phyloP scores from a whole-genome alignment of 1,140 invertebrate genomes.

The Sycophaga agraensis region DNA sequence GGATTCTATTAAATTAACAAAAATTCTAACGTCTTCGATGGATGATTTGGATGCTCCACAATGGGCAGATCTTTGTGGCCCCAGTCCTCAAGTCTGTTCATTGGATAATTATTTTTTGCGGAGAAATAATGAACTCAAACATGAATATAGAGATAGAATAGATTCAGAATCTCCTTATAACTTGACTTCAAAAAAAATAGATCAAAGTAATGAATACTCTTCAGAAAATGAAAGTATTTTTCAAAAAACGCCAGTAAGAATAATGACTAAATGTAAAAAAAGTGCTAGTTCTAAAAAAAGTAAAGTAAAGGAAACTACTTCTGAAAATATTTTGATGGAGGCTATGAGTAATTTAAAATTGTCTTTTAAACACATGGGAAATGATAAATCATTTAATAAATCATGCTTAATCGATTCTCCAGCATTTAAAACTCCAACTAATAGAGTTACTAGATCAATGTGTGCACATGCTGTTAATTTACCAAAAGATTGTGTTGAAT shows the following conservation, averaged over 20 bases:
- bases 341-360: constrained; percentile 38
- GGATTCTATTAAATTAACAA: neutral
- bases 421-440: constrained; percentile 33
- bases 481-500: constrained; percentile 10
- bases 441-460: constrained; percentile 31
- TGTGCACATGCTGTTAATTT: constrained; percentile 18
- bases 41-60: constrained; percentile 43
- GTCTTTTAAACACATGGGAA: constrained; percentile 25
- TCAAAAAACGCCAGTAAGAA: constrained; percentile 31
- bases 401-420: constrained; percentile 29
- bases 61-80: constrained; percentile 44
- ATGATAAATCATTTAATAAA: constrained; percentile 28
- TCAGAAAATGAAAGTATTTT: neutral
- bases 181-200: neutral
- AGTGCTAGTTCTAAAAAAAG: constrained; percentile 33
- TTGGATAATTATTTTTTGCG: constrained; percentile 41
- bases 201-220: neutral
- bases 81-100: constrained; percentile 35
- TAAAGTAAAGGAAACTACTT: constrained; percentile 32
- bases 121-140: constrained; percentile 22
- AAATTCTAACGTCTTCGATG: constrained; percentile 30
- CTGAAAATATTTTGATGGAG: constrained; percentile 38
- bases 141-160: constrained; percentile 21
- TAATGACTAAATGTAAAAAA: constrained; percentile 29
- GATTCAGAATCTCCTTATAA: constrained; percentile 7